Base-by-base conservation (phyloP, 2,888 invertebrate species). In the Protonemura montana region DNA sequence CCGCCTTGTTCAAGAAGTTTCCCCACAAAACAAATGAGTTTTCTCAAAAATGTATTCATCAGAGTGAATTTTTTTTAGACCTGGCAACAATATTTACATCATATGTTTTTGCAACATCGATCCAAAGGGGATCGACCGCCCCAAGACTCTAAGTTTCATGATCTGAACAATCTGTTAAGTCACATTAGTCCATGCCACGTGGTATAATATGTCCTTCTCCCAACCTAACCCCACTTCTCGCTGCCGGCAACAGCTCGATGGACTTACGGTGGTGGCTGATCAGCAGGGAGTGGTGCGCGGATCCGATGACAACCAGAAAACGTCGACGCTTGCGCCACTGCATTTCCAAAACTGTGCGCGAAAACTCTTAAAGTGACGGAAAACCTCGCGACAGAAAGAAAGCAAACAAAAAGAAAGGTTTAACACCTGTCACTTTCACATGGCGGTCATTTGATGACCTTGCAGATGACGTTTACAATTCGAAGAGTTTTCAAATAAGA, bases 221-320 rank as follows among this genome's bases (percentile, higher is more conserved):
- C 5, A 35, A 3, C 35, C 3, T 35, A 35, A 35, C 35, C 35
- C 10, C 35, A 35, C 35, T 6, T 35, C 10, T 77, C 76, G 26
- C 77, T n/a, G n/a, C n/a, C n/a, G n/a, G n/a, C n/a, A n/a, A n/a
- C n/a, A n/a, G n/a, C n/a, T n/a, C n/a, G n/a, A 35, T 41, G n/a
- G 41, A 88, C 88, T 88, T 86, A 88, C 88, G 87, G 85, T 88
- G 88, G 80, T 88, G 89, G 77, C 88, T 89, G 77, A 90, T 86
- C 28, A 89, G 87, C 83, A 90, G 87, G n/a, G 89, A 88, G 87
- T 89, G 89, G 80, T 88, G 88, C 21, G 89, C 89, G 27, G 89
- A 89, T 16, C 89, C 89, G 86, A 90, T 89, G 80, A 90, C 89
- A 84, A 88, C 88, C n/a, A 89, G 78, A 26, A 89, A 82, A 29